A percentile compares a stretch with the other conserved stretches of the same genome.
Conservation (phyloP, 2,797 vertebrate genomes). For the Molossus molossus region DNA sequence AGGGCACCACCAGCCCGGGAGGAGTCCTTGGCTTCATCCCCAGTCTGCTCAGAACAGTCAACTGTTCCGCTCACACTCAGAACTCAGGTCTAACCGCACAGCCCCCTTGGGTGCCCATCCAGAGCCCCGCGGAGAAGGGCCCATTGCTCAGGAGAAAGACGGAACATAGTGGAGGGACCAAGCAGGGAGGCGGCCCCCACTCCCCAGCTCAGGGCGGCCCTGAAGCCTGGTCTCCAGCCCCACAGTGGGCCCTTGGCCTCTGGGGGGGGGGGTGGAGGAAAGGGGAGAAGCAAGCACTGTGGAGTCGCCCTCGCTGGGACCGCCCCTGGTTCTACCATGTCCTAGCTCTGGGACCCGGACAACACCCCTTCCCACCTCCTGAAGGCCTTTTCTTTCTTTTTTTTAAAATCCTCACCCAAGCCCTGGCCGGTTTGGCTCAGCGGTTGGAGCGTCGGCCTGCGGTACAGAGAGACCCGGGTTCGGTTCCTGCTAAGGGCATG, state of each 20-base stretch:
- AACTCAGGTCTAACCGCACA: background rate
- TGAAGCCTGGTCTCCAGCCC: background rate
- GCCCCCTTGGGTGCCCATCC: background rate
- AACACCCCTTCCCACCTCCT: too few species aligned
- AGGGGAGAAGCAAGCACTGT: fast-evolving
- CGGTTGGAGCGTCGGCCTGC: too few species aligned
- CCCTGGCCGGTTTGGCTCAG: too few species aligned
- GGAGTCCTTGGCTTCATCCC: background rate
- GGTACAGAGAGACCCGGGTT: too few species aligned
- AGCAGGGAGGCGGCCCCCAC: background rate
- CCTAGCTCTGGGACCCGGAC: background rate
- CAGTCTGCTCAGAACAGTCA: background rate
- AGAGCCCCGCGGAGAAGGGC: background rate
- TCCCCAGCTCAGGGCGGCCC: background rate
- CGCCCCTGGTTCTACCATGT: fast-evolving
- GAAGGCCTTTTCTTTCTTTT: background rate
- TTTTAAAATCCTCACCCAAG: too few species aligned
- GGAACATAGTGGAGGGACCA: background rate
- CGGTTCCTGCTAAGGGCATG: too few species aligned
- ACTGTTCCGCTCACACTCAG: background rate
- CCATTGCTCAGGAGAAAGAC: too few species aligned
- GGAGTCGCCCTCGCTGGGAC: background rate
- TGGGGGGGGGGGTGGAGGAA: too few species aligned
- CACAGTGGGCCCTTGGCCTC: fast-evolving
- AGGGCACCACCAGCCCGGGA: background rate